Conservation (phyloP, 2,888 invertebrate species). For the Synergus itoensis region DNA sequence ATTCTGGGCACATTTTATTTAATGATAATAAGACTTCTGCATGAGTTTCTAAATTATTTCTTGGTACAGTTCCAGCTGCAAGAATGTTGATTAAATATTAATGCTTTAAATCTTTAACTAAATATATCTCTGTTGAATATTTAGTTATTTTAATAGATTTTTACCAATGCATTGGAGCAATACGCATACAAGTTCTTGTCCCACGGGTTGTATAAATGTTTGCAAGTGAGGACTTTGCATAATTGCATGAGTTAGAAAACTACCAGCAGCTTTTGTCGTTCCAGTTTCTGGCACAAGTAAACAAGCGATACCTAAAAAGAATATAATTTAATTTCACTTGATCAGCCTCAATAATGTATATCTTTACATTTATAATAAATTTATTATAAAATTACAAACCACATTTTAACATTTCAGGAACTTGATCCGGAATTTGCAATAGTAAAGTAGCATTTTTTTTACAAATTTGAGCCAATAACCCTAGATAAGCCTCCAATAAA, state of each 20-base stretch:
- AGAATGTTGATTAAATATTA: slow-evolving; percentile 21
- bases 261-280: slow-evolving; percentile 81
- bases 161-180: slow-evolving; percentile 81
- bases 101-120: neutral
- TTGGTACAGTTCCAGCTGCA: slow-evolving; percentile 81
- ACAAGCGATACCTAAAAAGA: slow-evolving; percentile 80
- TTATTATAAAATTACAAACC: slow-evolving; percentile 60
- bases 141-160: slow-evolving; percentile 46
- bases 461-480: slow-evolving; percentile 82
- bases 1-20: slow-evolving; percentile 85
- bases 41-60: slow-evolving; percentile 81
- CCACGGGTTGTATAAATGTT: slow-evolving; percentile 80
- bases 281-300: slow-evolving; percentile 82
- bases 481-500: slow-evolving; percentile 85
- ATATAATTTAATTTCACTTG: slow-evolving; percentile 2
- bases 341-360: neutral
- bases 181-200: slow-evolving; percentile 81
- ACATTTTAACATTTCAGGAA: slow-evolving; percentile 77
- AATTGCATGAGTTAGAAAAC: slow-evolving; percentile 82
- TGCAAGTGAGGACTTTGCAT: slow-evolving; percentile 79
- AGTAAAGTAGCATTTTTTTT: slow-evolving; percentile 81
- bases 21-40: slow-evolving; percentile 83
- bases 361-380: slow-evolving; percentile 3
- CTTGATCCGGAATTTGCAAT: slow-evolving; percentile 74
- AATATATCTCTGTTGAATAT: neutral